Evolutionary conservation across 2,113 vertebrate genomes (phyloP).

Genomic region (Dasypus novemcinctus): DNA sequence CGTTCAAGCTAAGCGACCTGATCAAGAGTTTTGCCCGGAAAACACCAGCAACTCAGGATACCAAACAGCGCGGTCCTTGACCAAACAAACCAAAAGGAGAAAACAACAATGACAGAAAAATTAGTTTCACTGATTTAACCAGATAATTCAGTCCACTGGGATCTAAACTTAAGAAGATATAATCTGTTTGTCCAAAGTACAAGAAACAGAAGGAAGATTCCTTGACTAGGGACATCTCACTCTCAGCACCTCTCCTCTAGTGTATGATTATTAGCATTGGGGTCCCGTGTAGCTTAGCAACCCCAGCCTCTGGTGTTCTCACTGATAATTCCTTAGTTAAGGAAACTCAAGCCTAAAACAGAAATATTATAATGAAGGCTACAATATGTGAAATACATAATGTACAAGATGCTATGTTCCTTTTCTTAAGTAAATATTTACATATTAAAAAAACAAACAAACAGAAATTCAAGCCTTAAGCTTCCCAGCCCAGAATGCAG

Average conservation of each 20-base stretch:
- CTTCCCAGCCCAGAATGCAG: neutral
- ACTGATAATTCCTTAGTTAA: neutral
- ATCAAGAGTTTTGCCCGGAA: neutral
- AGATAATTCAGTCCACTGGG: neutral
- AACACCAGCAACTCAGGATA: neutral
- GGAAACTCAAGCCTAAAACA: conserved; percentile 8
- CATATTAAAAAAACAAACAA: too few species aligned
- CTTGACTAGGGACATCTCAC: neutral
- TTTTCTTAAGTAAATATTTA: too few species aligned
- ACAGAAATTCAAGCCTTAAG: neutral
- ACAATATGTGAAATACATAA: too few species aligned
- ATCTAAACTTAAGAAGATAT: neutral
- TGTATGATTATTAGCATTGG: neutral
- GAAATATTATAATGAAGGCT: too few species aligned
- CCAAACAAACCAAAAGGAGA: conserved; percentile 5
- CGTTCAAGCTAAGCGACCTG: neutral
- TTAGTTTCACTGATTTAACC: neutral
- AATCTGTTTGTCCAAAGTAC: neutral
- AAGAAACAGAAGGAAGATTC: neutral
- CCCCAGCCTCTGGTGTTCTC: neutral
- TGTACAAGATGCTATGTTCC: too few species aligned
- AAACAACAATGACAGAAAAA: neutral
- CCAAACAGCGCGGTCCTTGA: neutral
- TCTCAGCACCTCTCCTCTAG: neutral
- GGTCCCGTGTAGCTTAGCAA: conserved; percentile 4